These are phyloP conservation scores for Tanytarsus gracilentus DNA, from an alignment of 2,888 invertebrate genomes.

Conservation along the genomic window DNA sequence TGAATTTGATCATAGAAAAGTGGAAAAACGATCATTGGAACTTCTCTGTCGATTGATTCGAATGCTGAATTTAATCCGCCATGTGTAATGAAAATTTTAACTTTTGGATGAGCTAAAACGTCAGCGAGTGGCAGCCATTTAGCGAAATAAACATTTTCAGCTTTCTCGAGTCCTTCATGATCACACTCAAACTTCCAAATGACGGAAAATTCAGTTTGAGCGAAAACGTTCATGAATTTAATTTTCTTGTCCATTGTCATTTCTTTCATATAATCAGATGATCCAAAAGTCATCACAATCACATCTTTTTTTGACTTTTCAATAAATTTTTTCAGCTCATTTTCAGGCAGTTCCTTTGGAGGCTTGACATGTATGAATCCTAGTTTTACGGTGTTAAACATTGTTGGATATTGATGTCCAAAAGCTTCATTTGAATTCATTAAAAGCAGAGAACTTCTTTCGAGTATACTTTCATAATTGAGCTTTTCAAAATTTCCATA, in stretches of 20 bases:
- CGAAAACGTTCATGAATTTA: background rate
- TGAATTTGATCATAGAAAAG: background rate
- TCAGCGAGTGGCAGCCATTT: background rate
- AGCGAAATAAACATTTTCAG: background rate
- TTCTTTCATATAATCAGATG: background rate
- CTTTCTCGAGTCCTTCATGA: background rate
- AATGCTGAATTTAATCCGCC: background rate
- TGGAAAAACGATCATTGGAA: background rate
- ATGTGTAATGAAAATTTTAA: background rate
- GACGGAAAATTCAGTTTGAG: background rate
- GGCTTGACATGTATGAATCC: background rate
- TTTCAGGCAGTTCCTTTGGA: background rate
- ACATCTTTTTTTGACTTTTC: background rate
- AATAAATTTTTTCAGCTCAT: background rate
- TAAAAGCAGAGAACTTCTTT: background rate
- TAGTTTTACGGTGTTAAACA: background rate
- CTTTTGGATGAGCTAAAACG: background rate
- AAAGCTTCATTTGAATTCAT: background rate
- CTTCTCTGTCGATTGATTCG: background rate
- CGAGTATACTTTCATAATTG: background rate
- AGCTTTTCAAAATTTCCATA: background rate
- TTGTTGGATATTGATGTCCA: background rate
- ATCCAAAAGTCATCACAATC: background rate
- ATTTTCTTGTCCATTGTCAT: background rate
- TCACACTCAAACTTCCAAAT: slow-evolving; percentile 4